These are phyloP conservation scores for Margarornis squamiger DNA, from an alignment of 2,797 vertebrate species.

Conservation along the genomic window DNA sequence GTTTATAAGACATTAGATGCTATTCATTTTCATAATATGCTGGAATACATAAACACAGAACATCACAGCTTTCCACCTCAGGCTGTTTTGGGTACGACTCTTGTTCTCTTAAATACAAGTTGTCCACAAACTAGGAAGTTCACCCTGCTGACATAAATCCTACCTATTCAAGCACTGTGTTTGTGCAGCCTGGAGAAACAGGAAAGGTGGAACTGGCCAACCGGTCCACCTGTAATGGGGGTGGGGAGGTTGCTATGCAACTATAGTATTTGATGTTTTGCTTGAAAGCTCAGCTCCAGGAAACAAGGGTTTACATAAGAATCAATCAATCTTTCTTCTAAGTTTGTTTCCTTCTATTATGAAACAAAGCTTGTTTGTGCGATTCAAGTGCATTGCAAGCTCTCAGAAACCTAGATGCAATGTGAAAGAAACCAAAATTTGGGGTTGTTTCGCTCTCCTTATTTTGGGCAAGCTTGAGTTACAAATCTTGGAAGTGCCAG, in stretches of 20 bases:
- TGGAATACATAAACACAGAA: not conserved
- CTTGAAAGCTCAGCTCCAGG: slow-evolving; percentile 54
- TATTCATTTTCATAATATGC: not conserved
- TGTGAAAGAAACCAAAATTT: not conserved
- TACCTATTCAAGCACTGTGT: not conserved
- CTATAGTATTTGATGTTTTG: slow-evolving; percentile 36
- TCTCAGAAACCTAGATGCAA: not conserved
- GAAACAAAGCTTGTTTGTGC: slow-evolving; percentile 8
- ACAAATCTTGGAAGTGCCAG: not conserved
- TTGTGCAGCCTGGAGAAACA: slow-evolving; percentile 50
- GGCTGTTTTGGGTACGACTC: not conserved
- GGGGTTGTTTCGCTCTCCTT: not conserved
- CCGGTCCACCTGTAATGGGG: not conserved
- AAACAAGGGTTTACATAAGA: slow-evolving; percentile 41
- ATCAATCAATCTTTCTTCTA: slow-evolving; percentile 10
- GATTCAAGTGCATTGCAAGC: not conserved
- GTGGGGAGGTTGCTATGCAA: slow-evolving; percentile 52
- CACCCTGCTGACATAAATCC: not conserved
- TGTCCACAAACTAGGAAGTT: not conserved
- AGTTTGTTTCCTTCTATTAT: not conserved
- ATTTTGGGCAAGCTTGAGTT: not conserved
- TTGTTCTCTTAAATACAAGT: not conserved
- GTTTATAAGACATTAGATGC: not conserved
- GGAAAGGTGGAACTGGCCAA: slow-evolving; percentile 36
- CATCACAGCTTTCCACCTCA: not conserved